Evolutionary conservation across 2,113 vertebrate species (phyloP).

Genomic region (Hippocampus mohnikei): DNA sequence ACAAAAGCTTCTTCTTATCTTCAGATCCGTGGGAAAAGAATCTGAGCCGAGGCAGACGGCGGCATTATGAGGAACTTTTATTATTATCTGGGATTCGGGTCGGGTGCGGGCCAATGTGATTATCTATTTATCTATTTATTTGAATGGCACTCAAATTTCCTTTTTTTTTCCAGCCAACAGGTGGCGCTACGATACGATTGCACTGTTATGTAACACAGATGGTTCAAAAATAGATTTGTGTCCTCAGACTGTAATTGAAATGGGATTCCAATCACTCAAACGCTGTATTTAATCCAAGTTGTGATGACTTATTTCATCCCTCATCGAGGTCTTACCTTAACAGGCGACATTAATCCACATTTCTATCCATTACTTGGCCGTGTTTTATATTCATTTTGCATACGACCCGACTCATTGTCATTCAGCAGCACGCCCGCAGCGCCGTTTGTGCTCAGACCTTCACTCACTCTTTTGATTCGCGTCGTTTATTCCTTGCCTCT

Average conservation of each 20-base stretch:
- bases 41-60: slow-evolving; percentile 25
- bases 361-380: background rate
- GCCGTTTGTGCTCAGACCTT: slow-evolving; percentile 21
- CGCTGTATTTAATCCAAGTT: slow-evolving; percentile 11
- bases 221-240: slow-evolving; percentile 26
- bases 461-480: slow-evolving; percentile 20
- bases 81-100: slow-evolving; percentile 9
- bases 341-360: background rate
- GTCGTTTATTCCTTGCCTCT: slow-evolving; percentile 13
- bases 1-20: slow-evolving; percentile 17
- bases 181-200: slow-evolving; percentile 24
- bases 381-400: slow-evolving; percentile 15
- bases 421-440: slow-evolving; percentile 19
- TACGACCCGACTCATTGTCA: slow-evolving; percentile 14
- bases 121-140: background rate
- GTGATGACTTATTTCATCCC: slow-evolving; percentile 2
- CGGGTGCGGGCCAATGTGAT: background rate
- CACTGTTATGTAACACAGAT: background rate
- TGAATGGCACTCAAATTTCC: background rate
- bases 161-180: slow-evolving; percentile 30
- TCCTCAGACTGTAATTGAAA: slow-evolving; percentile 14
- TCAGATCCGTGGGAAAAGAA: slow-evolving; percentile 16
- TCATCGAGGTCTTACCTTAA: background rate
- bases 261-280: background rate
- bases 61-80: slow-evolving; percentile 15